These are phyloP conservation scores for Lasioglossum baleicum DNA, from an alignment of 1,140 invertebrate species.

Conservation along the genomic window DNA sequence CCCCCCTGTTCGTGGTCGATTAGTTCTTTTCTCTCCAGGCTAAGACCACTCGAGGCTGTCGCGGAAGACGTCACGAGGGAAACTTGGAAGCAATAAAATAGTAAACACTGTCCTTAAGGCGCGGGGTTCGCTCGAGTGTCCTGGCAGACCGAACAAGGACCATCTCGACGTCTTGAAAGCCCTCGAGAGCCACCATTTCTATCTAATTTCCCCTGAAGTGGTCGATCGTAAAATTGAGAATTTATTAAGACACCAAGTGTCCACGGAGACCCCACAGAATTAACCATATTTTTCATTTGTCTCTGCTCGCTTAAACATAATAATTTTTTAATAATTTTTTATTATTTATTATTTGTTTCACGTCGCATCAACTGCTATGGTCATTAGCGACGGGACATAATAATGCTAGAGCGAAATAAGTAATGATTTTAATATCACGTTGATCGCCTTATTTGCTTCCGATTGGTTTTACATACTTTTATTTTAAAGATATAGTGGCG, in stretches of 20 bases:
- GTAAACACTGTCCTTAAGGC: constrained; percentile 69
- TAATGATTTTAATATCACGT: too few species aligned
- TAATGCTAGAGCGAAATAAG: too few species aligned
- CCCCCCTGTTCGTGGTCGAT: not conserved
- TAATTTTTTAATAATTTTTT: too few species aligned
- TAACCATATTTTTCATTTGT: too few species aligned
- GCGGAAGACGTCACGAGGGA: constrained; percentile 52
- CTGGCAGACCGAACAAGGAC: not conserved
- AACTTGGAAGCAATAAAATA: constrained; percentile 58
- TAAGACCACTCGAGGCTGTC: constrained; percentile 50
- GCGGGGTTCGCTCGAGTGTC: constrained; percentile 38
- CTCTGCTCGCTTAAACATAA: too few species aligned
- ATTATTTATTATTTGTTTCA: too few species aligned
- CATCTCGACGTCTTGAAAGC: not conserved
- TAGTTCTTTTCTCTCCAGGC: constrained; percentile 23
- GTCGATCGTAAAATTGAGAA: not conserved
- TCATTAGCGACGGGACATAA: too few species aligned
- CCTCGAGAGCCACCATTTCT: not conserved
- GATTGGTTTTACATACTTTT: too few species aligned
- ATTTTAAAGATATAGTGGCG: too few species aligned
- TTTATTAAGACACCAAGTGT: not conserved
- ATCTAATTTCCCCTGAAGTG: not conserved
- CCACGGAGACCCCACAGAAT: too few species aligned
- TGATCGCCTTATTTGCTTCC: too few species aligned
- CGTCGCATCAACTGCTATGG: too few species aligned